phyloP scores from a whole-genome alignment of 2,797 vertebrate genomes.

The Emys orbicularis region DNA sequence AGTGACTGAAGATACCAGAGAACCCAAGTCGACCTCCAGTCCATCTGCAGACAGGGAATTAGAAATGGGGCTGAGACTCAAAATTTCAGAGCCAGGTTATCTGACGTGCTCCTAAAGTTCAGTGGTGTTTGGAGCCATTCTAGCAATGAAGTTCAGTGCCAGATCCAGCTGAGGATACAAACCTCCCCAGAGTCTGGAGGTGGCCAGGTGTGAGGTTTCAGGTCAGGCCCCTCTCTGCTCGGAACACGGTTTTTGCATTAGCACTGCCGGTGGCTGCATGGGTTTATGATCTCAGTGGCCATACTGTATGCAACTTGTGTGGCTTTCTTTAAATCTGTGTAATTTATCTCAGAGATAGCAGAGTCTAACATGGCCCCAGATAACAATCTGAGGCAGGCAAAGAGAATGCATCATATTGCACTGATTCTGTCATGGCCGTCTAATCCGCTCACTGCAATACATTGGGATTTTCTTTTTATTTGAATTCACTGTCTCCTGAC shows the following conservation, averaged over 20 bases:
- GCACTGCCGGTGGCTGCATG: fast-evolving
- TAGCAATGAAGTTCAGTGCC: not conserved
- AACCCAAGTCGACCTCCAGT: not conserved
- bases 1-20: not conserved
- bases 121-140: not conserved
- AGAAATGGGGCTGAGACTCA: not conserved
- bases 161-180: not conserved
- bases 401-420: not conserved
- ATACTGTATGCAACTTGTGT: not conserved
- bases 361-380: not conserved
- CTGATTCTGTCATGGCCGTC: not conserved
- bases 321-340: not conserved
- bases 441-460: not conserved
- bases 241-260: not conserved
- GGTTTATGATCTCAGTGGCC: fast-evolving
- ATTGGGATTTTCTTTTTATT: not conserved
- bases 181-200: not conserved
- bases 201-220: not conserved
- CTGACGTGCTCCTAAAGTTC: not conserved
- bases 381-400: not conserved
- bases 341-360: not conserved
- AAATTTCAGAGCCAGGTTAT: not conserved
- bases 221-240: not conserved
- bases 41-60: not conserved
- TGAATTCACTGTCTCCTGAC: not conserved